Base-by-base conservation (phyloP, 2,888 invertebrate species). In the Escarpia spicata region DNA sequence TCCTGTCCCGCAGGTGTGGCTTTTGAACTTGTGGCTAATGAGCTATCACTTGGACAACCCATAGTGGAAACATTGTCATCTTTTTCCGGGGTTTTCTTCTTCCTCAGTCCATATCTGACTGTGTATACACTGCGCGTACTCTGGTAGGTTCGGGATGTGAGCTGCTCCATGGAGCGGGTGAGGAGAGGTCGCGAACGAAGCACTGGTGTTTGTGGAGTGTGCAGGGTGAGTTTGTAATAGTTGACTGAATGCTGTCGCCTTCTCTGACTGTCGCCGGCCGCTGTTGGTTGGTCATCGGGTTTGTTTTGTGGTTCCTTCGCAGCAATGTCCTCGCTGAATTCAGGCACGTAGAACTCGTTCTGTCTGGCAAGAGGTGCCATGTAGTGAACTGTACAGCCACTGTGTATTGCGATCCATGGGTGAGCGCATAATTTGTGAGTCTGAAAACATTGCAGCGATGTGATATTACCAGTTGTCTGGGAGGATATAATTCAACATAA, bases 351-450 rank as follows among this genome's bases (percentile, higher is more conserved):
- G 95, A 97, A 97, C 92, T 96, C 96, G 60, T 96, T 96, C 94
- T 97, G 97, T 92, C 95, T 96, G 10, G 96, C 95, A 89, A 97
- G 95, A 0, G 97, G 97, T 8, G 96, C 96, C 94, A 96, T 95
- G 94, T 96, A 97, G 45, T 96, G 94, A 15, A 97, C 97, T 31
- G 94, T 94, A 43, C 95, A 94, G 44, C 95, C 96, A 93, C 96
- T 96, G 94, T 97, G 97, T 12, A 97, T 95, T 94, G 97, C 97
- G 75, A 97, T 94, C 94, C 96, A 95, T 19, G 97, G 97, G 94
- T 97, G 96, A 8, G 97, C 97, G 95, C 96, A 96, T 37, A 97
- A 95, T 92, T 96, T 95, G 90, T 95, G 94, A 52, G 95, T 95
- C 96, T 96, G 94, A 37, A 52, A 90, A 75, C n/a, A 75, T 75